Percentiles rank a stretch among this genome's conserved stretches.
phyloP scores from a whole-genome alignment of 2,888 invertebrate species.

The Rotaria magnacalcarata region DNA sequence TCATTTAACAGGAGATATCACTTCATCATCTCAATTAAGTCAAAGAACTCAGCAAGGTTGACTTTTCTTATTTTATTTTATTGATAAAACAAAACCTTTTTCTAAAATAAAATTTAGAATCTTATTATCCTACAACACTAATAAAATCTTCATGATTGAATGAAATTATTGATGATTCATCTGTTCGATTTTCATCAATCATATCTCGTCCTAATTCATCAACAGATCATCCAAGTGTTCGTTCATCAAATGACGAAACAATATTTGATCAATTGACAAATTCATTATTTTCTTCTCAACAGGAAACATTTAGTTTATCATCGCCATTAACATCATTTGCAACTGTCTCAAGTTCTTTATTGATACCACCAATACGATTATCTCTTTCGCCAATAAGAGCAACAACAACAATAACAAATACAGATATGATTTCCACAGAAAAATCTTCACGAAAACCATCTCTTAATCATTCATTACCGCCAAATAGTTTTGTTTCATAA shows the following conservation, averaged over 20 bases:
- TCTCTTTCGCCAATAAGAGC: not conserved
- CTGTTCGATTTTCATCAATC: not conserved
- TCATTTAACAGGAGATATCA: not conserved
- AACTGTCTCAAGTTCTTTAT: not conserved
- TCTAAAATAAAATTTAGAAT: not conserved
- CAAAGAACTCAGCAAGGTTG: no score
- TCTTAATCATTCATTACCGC: not conserved
- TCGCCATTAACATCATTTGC: not conserved
- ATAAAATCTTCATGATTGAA: not conserved
- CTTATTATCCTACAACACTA: not conserved
- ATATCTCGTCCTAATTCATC: not conserved
- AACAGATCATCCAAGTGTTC: no score
- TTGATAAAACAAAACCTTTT: no score
- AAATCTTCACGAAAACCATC: not conserved
- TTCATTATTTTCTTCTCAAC: slow-evolving; percentile 12
- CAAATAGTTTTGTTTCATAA: not conserved
- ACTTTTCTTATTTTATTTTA: no score
- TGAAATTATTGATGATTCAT: not conserved
- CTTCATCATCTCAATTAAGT: not conserved
- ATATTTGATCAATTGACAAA: not conserved
- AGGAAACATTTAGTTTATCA: not conserved
- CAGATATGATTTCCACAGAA: not conserved
- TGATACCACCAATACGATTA: not conserved
- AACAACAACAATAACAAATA: not conserved
- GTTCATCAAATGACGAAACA: not conserved